A percentile compares a stretch with the other conserved stretches of the same genome.
These are phyloP conservation scores for Ictalurus punctatus DNA, from an alignment of 2,113 vertebrate species.

Conservation along the genomic window DNA sequence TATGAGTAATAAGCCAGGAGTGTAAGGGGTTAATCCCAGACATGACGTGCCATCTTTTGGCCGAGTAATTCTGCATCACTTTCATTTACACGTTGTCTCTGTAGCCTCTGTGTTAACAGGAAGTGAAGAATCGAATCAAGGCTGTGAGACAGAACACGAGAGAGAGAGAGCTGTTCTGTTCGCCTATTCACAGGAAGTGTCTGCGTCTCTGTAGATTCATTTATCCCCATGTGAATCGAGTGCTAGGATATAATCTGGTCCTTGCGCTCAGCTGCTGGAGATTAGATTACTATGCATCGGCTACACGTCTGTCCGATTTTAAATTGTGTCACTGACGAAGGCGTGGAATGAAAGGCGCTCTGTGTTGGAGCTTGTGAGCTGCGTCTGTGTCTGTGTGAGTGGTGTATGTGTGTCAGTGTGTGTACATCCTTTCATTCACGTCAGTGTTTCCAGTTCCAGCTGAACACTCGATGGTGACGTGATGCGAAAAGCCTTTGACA, in stretches of 20 bases:
- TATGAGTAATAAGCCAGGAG: background rate
- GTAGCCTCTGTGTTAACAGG: constrained; percentile 45
- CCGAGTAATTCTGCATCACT: constrained; percentile 3
- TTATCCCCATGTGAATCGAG: constrained; percentile 68
- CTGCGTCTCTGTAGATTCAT: constrained; percentile 57
- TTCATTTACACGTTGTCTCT: constrained; percentile 39
- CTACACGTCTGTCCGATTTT: constrained; percentile 21
- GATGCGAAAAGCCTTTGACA: background rate
- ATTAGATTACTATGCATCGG: constrained; percentile 42
- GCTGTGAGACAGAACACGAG: constrained; percentile 53
- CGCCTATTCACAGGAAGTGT: constrained; percentile 62
- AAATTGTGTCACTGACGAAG: background rate
- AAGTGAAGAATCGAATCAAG: constrained; percentile 58
- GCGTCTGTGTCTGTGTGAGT: background rate
- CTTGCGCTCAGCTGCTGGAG: constrained; percentile 25
- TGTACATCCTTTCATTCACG: constrained; percentile 20
- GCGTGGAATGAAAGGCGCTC: constrained; percentile 23
- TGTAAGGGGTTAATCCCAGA: background rate
- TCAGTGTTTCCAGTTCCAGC: constrained; percentile 4
- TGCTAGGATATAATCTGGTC: constrained; percentile 56
- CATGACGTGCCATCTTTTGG: background rate
- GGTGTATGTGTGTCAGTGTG: background rate
- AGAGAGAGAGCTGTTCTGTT: constrained; percentile 59
- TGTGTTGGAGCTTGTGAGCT: constrained; percentile 24
- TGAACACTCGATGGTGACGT: background rate